Evolutionary conservation across 2,797 vertebrate species (phyloP), one percentile per base, ranked within the genome.

Genomic region (Paedocypris micromegethes): DNA sequence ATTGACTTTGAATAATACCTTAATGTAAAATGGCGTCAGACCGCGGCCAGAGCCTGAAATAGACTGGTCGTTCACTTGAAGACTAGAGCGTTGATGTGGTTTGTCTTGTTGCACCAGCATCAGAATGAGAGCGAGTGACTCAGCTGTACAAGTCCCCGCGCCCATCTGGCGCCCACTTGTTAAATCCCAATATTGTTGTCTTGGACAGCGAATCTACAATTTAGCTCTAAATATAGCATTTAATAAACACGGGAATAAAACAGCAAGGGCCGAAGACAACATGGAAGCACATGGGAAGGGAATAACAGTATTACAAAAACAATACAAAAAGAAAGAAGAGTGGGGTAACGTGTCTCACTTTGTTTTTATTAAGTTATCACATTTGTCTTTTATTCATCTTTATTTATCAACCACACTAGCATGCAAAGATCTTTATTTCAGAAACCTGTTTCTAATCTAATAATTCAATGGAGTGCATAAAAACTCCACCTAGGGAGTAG

Each of bases 131-230:
- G 58, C 39, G 66, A 64, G 72, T 72, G 74, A 77, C 66, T 82
- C 77, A 77, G 67, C 76, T 76, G 74, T 65, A 71, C 65, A 78
- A 77, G 62, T 73, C 80, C 77, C 78, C 65, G 47, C 70, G 75
- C 68, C 79, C 77, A 82, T 84, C 72, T 74, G 72, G 66, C 81
- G 68, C 72, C 44, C 61, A 75, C 73, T 75, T 51, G 66, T 72
- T 68, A 74, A 64, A 72, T 81, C 75, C 76, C 64, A 76, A 75
- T 66, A 74, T 72, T 70, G 74, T 74, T 74, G 68, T 80, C 69
- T 81, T 72, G 68, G 58, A 66, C 76, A 76, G 77, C 79, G 80
- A 83, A 84, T 83, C 72, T 50, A 77, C 70, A 71, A 75, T 81
- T 73, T 76, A 54, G 70, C 58, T 76, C 66, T 74, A 66, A 79